Percentiles rank a stretch among this genome's conserved stretches.
phyloP scores from a whole-genome alignment of 2,113 vertebrate species.

The Lampris megalopsis region DNA sequence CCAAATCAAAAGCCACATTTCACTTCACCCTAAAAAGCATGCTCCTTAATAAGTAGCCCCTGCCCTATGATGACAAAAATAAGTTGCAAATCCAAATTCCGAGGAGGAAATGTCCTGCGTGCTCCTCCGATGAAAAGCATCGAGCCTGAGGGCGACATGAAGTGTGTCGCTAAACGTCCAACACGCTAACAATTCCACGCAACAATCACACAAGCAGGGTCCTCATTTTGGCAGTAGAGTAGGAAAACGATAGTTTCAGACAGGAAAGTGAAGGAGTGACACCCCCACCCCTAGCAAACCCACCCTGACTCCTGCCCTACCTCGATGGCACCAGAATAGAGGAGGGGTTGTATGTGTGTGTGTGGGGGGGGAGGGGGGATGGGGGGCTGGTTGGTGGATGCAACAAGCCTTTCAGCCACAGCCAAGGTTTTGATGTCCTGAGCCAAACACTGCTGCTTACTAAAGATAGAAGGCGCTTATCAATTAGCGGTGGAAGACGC shows the following conservation, averaged over 20 bases:
- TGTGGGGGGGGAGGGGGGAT: not conserved
- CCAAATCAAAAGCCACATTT: no score
- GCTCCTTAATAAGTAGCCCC: no score
- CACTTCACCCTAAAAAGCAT: no score
- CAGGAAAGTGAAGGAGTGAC: constrained; percentile 65
- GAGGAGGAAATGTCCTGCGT: no score
- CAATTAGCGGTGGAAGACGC: constrained; percentile 81
- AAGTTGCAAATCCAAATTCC: no score
- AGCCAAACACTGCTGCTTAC: constrained; percentile 76
- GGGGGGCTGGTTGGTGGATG: constrained; percentile 27
- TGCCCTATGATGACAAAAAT: no score
- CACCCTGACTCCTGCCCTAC: constrained; percentile 68
- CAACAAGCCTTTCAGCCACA: constrained; percentile 74
- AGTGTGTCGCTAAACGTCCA: not conserved
- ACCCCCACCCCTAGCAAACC: constrained; percentile 62
- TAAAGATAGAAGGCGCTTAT: constrained; percentile 83
- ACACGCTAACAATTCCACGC: not conserved
- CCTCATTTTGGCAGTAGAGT: constrained; percentile 40
- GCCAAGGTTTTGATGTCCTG: constrained; percentile 81
- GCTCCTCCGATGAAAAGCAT: not conserved
- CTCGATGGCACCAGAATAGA: constrained; percentile 56
- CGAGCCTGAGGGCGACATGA: not conserved
- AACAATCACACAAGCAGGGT: constrained; percentile 31
- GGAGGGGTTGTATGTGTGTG: constrained; percentile 37
- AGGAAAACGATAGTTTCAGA: constrained; percentile 54